Base-by-base conservation (phyloP, 2,113 vertebrate species). In the Lampris megalopsis region DNA sequence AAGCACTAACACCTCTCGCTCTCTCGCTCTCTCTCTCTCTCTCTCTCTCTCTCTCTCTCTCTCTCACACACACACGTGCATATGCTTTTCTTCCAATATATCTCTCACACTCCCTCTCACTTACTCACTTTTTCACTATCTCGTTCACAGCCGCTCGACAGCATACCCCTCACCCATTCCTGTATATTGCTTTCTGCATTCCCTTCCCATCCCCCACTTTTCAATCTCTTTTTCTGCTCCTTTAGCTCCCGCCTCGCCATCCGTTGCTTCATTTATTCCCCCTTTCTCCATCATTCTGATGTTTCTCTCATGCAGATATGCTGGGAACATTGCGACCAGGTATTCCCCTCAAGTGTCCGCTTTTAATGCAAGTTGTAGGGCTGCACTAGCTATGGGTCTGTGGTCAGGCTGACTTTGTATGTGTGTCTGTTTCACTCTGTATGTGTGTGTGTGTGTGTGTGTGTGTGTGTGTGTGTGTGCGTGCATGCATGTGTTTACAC, bases 1-100 rank as follows among this genome's bases (percentile, higher is more conserved):
- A 94, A 92, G 82, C 91, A 81, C 74, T 74, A 67, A 76, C 85
- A 78, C 69, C 84, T 79, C 80, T 63, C 78, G 47, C 57, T 42
- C 60, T 35, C 77, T 75, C 73, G 81, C 81, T 76, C 63, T 69
- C 57, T 48, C 45, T 58, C 54, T 62, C 60, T 48, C 45, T 50
- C 62, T 57, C 68, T 79, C 47, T 45, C 57, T 53, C 24, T 58
- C 49, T 65, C 36, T 69, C 80, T 7, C 35, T 10, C 45, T 24
- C n/a, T 40, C 9, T 9, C 37, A 42, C 35, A 1, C 68, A 56
- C n/a, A 50, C 35, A 50, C 57, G n/a, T 38, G 53, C 35, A 37
- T 24, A 47, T 42, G 36, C 54, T 3, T 67, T 49, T 67, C 64
- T 42, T 35, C 57, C 49, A 53, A 50, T 75, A 63, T 75, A 58